Conservation (phyloP, 2,113 vertebrate genomes). For the Callopanchax toddi region DNA sequence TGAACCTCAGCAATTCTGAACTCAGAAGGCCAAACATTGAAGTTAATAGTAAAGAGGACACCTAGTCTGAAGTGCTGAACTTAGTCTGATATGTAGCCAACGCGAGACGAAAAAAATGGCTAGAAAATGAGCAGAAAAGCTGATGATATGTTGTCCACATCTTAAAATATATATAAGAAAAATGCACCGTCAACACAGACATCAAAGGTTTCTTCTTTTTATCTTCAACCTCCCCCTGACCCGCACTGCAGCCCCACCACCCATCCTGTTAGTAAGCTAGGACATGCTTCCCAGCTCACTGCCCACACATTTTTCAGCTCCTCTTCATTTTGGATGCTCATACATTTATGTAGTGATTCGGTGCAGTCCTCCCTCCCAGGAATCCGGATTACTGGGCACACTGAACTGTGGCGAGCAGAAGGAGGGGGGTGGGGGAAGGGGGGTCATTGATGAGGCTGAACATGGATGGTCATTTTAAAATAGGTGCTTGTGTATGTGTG, state of each 20-base stretch:
- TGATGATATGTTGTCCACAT: not conserved
- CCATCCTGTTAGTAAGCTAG: slow-evolving; percentile 69
- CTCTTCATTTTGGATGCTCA: slow-evolving; percentile 74
- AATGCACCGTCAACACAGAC: slow-evolving; percentile 17
- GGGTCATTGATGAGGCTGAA: not conserved
- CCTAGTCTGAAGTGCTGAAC: too few relatives aligned
- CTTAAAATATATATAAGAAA: slow-evolving; percentile 31
- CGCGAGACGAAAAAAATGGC: too few relatives aligned
- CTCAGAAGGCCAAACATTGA: too few relatives aligned
- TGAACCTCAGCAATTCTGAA: too few relatives aligned
- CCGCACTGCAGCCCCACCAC: not conserved
- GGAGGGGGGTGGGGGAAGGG: not conserved
- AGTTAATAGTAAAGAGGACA: too few relatives aligned
- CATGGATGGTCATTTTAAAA: slow-evolving; percentile 10
- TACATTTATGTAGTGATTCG: slow-evolving; percentile 73
- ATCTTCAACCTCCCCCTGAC: slow-evolving; percentile 6
- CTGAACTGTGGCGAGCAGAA: slow-evolving; percentile 27
- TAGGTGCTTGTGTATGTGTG: not conserved
- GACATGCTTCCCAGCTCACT: slow-evolving; percentile 66
- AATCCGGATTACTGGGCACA: slow-evolving; percentile 61
- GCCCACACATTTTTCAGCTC: slow-evolving; percentile 73
- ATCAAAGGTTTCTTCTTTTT: not conserved
- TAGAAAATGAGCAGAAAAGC: too few relatives aligned
- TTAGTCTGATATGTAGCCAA: too few relatives aligned
- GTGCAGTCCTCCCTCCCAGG: slow-evolving; percentile 59